These are phyloP conservation scores for Leucosticte australis DNA, from an alignment of 2,113 vertebrate genomes.

Conservation along the genomic window DNA sequence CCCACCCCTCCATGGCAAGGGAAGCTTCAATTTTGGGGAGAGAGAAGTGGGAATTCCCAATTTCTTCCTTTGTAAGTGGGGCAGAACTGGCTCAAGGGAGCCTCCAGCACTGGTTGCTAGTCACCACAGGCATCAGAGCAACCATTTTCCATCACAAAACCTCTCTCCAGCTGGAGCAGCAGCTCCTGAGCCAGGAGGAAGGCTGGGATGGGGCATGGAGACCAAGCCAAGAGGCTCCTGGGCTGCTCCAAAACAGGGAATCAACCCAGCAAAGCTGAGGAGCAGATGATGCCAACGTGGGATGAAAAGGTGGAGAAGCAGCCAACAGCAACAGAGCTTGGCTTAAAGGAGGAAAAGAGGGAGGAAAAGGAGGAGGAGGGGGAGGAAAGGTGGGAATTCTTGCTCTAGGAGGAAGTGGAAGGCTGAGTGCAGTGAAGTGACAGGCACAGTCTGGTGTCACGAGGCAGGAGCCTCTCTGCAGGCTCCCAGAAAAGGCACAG, in stretches of 20 bases:
- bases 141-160: not conserved
- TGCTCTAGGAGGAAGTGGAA: not conserved
- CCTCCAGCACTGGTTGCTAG: not conserved
- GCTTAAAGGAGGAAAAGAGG: not conserved
- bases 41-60: not conserved
- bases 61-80: not conserved
- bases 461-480: not conserved
- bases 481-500: not conserved
- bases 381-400: not conserved
- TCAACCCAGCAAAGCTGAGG: not conserved
- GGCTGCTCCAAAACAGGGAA: not conserved
- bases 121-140: not conserved
- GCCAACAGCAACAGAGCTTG: not conserved
- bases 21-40: not conserved
- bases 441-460: not conserved
- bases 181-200: not conserved
- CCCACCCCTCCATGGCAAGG: fast-evolving
- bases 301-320: not conserved
- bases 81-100: not conserved
- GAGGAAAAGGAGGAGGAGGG: no score
- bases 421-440: not conserved
- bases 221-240: not conserved
- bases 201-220: not conserved
- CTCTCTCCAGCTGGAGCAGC: not conserved
- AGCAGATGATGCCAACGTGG: not conserved